phyloP scores from a whole-genome alignment of 2,797 vertebrate species.

The Alfaro cultratus region DNA sequence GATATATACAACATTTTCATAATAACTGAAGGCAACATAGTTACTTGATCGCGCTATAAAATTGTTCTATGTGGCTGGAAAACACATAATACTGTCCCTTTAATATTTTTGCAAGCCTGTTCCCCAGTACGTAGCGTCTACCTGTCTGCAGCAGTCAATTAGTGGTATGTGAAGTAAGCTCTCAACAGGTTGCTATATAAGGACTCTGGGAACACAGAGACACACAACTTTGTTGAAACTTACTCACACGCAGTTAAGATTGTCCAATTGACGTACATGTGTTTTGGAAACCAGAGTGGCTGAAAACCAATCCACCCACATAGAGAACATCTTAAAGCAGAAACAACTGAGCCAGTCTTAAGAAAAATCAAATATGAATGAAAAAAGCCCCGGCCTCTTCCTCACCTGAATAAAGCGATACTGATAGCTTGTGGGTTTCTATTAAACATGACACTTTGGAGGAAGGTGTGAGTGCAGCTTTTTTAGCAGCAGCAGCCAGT shows the following conservation, averaged over 20 bases:
- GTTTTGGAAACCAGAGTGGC: background rate
- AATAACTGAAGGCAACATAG: too few relatives aligned
- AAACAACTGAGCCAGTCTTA: background rate
- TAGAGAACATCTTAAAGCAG: background rate
- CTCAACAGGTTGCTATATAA: background rate
- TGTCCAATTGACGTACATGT: background rate
- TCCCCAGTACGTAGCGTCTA: background rate
- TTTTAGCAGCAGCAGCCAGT: background rate
- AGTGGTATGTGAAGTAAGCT: background rate
- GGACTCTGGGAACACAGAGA: background rate
- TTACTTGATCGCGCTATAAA: too few relatives aligned
- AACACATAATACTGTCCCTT: too few relatives aligned
- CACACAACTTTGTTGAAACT: background rate
- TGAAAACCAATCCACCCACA: background rate
- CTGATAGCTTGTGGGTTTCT: background rate
- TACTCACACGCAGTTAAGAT: background rate
- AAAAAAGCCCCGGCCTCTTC: background rate
- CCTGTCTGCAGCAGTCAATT: background rate
- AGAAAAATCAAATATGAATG: background rate
- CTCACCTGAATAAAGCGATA: too few relatives aligned
- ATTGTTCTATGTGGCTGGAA: too few relatives aligned
- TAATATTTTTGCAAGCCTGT: background rate
- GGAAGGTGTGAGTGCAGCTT: background rate
- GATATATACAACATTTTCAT: too few relatives aligned
- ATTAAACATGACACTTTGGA: too few relatives aligned